Evolutionary conservation across 2,888 invertebrate genomes (phyloP).

Genomic region (Rhaphigaster nebulosa): DNA sequence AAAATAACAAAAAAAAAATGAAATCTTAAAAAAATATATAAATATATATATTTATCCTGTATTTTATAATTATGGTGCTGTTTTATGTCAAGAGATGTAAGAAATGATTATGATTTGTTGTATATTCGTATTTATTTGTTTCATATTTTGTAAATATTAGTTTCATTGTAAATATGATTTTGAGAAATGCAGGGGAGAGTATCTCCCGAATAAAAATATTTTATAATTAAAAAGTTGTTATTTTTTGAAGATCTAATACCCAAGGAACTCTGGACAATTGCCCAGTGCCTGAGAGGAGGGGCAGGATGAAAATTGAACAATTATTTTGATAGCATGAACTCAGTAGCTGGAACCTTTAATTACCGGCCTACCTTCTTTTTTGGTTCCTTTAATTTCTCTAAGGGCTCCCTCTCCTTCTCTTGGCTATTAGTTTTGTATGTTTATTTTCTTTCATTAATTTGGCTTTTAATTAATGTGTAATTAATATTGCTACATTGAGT

Average conservation of each 20-base stretch:
- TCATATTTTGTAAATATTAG: conserved; percentile 56
- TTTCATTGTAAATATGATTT: conserved; percentile 55
- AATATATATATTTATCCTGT: conserved; percentile 52
- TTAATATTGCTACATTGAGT: not conserved
- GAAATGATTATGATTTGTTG: conserved; percentile 51
- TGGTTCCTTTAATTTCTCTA: conserved; percentile 26
- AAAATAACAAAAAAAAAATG: not conserved
- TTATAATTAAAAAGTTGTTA: conserved; percentile 52
- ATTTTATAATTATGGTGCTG: conserved; percentile 57
- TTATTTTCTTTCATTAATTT: conserved; percentile 1
- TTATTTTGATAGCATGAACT: conserved; percentile 55
- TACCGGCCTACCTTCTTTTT: conserved; percentile 36
- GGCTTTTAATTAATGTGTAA: not conserved
- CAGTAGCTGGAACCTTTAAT: conserved; percentile 51
- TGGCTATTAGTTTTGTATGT: conserved; percentile 5
- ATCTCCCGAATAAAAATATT: conserved; percentile 54
- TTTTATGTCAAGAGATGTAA: conserved; percentile 44
- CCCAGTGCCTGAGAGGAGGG: not conserved
- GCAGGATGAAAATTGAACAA: conserved; percentile 46
- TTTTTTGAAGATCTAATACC: not conserved
- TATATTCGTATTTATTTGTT: conserved; percentile 57
- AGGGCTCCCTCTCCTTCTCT: not conserved
- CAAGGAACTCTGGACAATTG: not conserved
- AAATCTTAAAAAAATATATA: conserved; percentile 42
- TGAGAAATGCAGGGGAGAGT: conserved; percentile 41